Percentiles rank a stretch among this genome's conserved stretches.
Conservation (phyloP, 2,888 invertebrate species). For the Erebia epiphron region DNA sequence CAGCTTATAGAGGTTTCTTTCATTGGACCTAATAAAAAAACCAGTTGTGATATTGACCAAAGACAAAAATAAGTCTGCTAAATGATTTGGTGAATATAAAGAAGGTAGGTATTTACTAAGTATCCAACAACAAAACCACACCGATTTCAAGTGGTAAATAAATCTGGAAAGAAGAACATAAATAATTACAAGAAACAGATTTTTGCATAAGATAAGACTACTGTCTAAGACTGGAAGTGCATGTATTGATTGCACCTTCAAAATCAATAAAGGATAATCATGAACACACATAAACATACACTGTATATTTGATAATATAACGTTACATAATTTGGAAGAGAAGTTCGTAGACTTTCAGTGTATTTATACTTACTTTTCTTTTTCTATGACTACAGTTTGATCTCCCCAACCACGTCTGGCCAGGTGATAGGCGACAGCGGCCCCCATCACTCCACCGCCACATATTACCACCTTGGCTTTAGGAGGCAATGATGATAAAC, state of each 20-base stretch:
- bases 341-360: neutral
- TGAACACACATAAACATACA: conserved; percentile 7
- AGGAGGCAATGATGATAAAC: conserved; percentile 60
- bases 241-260: conserved; percentile 14
- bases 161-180: neutral
- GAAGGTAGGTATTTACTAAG: neutral
- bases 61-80: neutral
- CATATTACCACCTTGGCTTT: conserved; percentile 91
- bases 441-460: conserved; percentile 96
- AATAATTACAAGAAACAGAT: neutral
- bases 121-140: neutral
- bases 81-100: neutral
- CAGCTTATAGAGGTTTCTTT: too few species aligned
- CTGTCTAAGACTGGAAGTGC: too few species aligned
- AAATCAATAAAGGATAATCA: conserved; percentile 26
- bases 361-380: conserved; percentile 86
- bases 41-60: neutral
- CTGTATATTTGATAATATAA: neutral
- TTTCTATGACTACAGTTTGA: conserved; percentile 92
- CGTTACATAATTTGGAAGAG: conserved; percentile 32
- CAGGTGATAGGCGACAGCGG: conserved; percentile 95
- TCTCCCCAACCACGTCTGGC: conserved; percentile 91
- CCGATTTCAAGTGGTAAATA: neutral
- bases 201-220: neutral
- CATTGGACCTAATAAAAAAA: conserved; percentile 59